phyloP scores from a whole-genome alignment of 2,888 invertebrate genomes.

The Eustalomyia histrio region DNA sequence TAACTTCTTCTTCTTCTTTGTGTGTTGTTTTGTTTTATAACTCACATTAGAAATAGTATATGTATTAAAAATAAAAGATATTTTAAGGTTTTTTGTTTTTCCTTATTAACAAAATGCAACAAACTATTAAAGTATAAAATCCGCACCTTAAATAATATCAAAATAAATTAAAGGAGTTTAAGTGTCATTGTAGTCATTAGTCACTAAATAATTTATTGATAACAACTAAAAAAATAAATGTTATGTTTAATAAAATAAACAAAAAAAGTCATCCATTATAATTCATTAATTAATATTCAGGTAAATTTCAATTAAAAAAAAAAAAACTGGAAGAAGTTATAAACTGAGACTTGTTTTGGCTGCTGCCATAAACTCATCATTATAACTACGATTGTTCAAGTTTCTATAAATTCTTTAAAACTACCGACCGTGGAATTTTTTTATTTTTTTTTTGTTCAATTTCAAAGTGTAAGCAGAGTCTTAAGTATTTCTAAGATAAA shows the following conservation, averaged over 20 bases:
- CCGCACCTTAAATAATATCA: constrained; percentile 47
- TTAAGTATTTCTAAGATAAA: not conserved
- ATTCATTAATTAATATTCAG: constrained; percentile 24
- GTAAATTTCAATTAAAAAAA: constrained; percentile 23
- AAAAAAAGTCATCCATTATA: not conserved
- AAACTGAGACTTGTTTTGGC: too few relatives aligned
- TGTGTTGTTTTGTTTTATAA: not conserved
- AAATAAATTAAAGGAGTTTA: constrained; percentile 56
- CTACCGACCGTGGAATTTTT: too few relatives aligned
- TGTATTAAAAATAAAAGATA: constrained; percentile 6
- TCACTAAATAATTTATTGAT: constrained; percentile 51
- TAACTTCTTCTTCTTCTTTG: constrained; percentile 19
- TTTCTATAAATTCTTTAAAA: too few relatives aligned
- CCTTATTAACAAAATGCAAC: not conserved
- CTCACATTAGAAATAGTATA: constrained; percentile 50
- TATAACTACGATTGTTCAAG: too few relatives aligned
- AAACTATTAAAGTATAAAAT: constrained; percentile 8
- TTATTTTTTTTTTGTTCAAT: too few relatives aligned
- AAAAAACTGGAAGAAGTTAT: not conserved
- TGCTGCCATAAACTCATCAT: too few relatives aligned
- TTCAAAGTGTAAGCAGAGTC: not conserved
- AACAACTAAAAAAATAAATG: constrained; percentile 30
- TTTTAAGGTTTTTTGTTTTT: constrained; percentile 15
- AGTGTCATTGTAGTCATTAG: constrained; percentile 53
- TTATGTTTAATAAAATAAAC: not conserved